Conservation (phyloP, 2,113 vertebrate genomes). For the Progne subis region DNA sequence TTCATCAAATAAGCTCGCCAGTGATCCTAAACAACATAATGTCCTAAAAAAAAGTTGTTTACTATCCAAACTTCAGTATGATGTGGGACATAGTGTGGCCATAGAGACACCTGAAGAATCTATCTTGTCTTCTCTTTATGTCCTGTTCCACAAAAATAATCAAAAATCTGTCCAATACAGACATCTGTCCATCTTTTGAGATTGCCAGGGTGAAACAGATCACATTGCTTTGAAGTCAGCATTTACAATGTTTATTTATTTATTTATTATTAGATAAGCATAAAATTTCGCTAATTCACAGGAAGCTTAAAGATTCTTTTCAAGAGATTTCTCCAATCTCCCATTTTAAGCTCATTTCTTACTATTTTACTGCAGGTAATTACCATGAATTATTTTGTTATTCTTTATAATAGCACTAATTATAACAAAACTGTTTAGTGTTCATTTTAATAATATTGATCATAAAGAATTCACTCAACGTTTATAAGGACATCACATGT, state of each 20-base stretch:
- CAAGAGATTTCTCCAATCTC: background rate
- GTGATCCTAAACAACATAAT: background rate
- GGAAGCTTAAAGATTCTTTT: background rate
- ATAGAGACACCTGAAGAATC: background rate
- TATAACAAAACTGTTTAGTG: constrained; percentile 58
- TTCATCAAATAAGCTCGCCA: background rate
- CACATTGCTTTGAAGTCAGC: background rate
- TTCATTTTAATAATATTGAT: constrained; percentile 38
- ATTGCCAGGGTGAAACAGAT: background rate
- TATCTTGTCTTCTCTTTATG: background rate
- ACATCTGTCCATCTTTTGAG: background rate
- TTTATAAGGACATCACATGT: background rate
- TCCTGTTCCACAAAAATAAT: background rate
- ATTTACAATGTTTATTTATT: too few relatives aligned
- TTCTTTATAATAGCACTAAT: constrained; percentile 56
- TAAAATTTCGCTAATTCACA: background rate
- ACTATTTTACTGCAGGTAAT: constrained; percentile 32
- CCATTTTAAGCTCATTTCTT: constrained; percentile 46
- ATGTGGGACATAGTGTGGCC: background rate
- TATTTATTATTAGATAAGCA: too few relatives aligned
- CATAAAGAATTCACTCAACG: constrained; percentile 40
- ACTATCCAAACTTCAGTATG: background rate
- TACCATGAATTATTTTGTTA: constrained; percentile 30
- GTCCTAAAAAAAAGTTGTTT: background rate
- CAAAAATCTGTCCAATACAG: background rate